Evolutionary conservation across 2,888 invertebrate genomes (phyloP).

Genomic region (Cheilosia scutellata): DNA sequence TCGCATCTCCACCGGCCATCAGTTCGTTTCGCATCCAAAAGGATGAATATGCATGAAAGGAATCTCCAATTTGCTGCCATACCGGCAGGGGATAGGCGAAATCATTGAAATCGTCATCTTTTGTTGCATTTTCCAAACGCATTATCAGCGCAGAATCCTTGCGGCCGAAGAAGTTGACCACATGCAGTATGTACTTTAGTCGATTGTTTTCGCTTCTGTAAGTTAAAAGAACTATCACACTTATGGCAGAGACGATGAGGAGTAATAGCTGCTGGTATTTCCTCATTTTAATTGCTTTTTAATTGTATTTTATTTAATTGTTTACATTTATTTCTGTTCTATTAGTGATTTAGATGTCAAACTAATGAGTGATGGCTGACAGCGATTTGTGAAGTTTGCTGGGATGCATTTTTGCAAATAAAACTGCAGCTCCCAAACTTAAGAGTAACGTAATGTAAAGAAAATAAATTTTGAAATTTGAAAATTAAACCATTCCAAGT

Average conservation of each 20-base stretch:
- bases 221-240: slow-evolving; percentile 90
- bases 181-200: slow-evolving; percentile 92
- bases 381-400: not conserved
- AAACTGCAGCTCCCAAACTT: slow-evolving; percentile 10
- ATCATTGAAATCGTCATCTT: slow-evolving; percentile 78
- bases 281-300: slow-evolving; percentile 86
- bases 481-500: too few species aligned
- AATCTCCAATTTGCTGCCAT: slow-evolving; percentile 86
- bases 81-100: slow-evolving; percentile 85
- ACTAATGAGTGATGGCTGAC: not conserved
- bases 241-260: slow-evolving; percentile 89
- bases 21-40: slow-evolving; percentile 85
- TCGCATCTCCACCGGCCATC: slow-evolving; percentile 81
- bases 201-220: slow-evolving; percentile 95
- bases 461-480: too few species aligned
- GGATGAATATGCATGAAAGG: slow-evolving; percentile 87
- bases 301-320: slow-evolving; percentile 50
- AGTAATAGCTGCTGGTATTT: slow-evolving; percentile 93
- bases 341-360: not conserved
- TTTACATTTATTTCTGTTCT: slow-evolving; percentile 63
- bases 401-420: not conserved
- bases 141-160: slow-evolving; percentile 82
- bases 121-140: slow-evolving; percentile 80
- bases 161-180: slow-evolving; percentile 92
- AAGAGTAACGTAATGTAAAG: not conserved